Evolutionary conservation across 2,888 invertebrate species (phyloP).

Genomic region (Rhagium mordax): DNA sequence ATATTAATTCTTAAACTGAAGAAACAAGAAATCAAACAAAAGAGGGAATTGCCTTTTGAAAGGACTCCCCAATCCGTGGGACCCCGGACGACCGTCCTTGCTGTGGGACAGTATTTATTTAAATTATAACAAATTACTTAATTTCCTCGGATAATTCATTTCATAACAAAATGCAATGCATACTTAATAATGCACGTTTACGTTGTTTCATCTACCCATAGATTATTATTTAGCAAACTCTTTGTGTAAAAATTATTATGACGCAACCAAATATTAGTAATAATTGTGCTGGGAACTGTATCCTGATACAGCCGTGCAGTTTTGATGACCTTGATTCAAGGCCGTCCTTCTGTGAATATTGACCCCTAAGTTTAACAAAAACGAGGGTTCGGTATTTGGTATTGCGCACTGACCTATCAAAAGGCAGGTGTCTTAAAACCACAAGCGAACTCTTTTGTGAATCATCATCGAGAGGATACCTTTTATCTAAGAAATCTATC

Average conservation of each 20-base stretch:
- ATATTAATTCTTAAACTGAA: no score
- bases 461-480: neutral
- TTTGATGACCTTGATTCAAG: conserved; percentile 15
- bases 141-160: neutral
- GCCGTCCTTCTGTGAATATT: neutral
- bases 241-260: neutral
- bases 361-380: neutral
- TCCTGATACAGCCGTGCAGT: conserved; percentile 2
- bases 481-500: neutral
- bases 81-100: no score
- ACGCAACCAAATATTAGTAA: conserved; percentile 1
- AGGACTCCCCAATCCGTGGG: no score
- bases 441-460: neutral
- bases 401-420: neutral
- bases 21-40: no score
- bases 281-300: neutral
- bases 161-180: neutral
- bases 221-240: neutral
- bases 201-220: neutral
- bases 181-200: neutral
- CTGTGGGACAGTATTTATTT: no score
- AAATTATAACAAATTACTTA: neutral
- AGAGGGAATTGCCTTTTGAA: no score
- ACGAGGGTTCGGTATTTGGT: neutral
- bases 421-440: neutral